A percentile compares a stretch with the other conserved stretches of the same genome.
phyloP scores from a whole-genome alignment of 2,113 vertebrate species.

The Tenebrosternarchus preto region DNA sequence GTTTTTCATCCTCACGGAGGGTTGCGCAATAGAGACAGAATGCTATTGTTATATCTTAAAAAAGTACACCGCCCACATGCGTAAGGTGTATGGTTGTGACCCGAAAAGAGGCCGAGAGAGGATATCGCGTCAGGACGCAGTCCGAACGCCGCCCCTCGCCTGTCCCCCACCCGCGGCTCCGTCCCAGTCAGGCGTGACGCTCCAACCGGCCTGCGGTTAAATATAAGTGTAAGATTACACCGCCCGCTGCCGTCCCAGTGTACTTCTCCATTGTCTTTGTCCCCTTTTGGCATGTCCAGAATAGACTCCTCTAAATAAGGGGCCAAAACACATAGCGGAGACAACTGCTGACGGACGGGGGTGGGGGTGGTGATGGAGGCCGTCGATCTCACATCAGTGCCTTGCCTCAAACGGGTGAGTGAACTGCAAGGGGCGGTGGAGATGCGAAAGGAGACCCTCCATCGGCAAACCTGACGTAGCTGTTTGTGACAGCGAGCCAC shows the following conservation, averaged over 20 bases:
- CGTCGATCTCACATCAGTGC: conserved; percentile 77
- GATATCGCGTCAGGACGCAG: conserved; percentile 49
- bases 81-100: conserved; percentile 67
- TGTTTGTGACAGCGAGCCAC: neutral
- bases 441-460: conserved; percentile 16
- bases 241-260: conserved; percentile 31
- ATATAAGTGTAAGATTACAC: conserved; percentile 73
- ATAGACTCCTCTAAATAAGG: conserved; percentile 80
- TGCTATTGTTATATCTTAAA: conserved; percentile 53
- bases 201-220: conserved; percentile 55
- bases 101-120: conserved; percentile 56
- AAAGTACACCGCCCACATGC: conserved; percentile 62
- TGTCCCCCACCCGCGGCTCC: conserved; percentile 61
- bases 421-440: conserved; percentile 67
- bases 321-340: conserved; percentile 86
- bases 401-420: conserved; percentile 88
- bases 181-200: conserved; percentile 67
- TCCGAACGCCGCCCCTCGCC: conserved; percentile 76
- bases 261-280: conserved; percentile 76
- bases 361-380: conserved; percentile 84
- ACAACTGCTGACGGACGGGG: conserved; percentile 86
- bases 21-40: conserved; percentile 63
- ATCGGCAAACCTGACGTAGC: neutral
- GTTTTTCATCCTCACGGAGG: conserved; percentile 63
- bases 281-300: conserved; percentile 66